phyloP scores from a whole-genome alignment of 1,140 invertebrate genomes.

The Eumaeus atala region DNA sequence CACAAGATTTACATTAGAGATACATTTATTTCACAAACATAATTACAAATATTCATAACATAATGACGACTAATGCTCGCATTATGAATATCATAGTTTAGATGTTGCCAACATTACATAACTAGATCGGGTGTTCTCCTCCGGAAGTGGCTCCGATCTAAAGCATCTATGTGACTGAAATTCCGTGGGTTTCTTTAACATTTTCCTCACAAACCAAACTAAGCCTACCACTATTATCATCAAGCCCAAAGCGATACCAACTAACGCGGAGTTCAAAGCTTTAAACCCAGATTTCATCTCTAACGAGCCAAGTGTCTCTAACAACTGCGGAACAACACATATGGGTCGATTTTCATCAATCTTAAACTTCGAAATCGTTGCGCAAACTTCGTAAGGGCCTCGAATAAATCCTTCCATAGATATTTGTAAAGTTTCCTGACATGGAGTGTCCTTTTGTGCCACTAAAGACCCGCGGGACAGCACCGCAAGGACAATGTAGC shows the following conservation, averaged over 20 bases:
- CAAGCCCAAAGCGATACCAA: constrained; percentile 71
- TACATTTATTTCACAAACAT: not conserved
- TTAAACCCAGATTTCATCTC: constrained; percentile 67
- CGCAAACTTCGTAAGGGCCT: constrained; percentile 70
- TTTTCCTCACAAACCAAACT: constrained; percentile 73
- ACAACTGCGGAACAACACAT: constrained; percentile 72
- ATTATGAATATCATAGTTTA: constrained; percentile 53
- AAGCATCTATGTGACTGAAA: constrained; percentile 74
- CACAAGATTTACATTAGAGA: not conserved
- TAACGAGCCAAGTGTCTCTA: constrained; percentile 47
- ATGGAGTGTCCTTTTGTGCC: constrained; percentile 68
- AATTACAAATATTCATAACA: not conserved
- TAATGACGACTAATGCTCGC: too few species aligned
- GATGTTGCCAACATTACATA: constrained; percentile 79
- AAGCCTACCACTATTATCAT: constrained; percentile 72
- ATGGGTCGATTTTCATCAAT: constrained; percentile 58
- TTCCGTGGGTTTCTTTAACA: constrained; percentile 72
- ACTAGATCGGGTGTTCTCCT: constrained; percentile 69
- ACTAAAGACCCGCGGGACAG: constrained; percentile 61
- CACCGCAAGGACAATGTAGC: constrained; percentile 64
- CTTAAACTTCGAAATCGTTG: constrained; percentile 62
- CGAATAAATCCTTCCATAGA: constrained; percentile 69
- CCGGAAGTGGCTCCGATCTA: constrained; percentile 66
- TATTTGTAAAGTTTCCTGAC: constrained; percentile 54
- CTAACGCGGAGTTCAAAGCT: constrained; percentile 69